These are phyloP conservation scores for Coreoperca whiteheadi DNA, from an alignment of 2,113 vertebrate species.

Conservation along the genomic window DNA sequence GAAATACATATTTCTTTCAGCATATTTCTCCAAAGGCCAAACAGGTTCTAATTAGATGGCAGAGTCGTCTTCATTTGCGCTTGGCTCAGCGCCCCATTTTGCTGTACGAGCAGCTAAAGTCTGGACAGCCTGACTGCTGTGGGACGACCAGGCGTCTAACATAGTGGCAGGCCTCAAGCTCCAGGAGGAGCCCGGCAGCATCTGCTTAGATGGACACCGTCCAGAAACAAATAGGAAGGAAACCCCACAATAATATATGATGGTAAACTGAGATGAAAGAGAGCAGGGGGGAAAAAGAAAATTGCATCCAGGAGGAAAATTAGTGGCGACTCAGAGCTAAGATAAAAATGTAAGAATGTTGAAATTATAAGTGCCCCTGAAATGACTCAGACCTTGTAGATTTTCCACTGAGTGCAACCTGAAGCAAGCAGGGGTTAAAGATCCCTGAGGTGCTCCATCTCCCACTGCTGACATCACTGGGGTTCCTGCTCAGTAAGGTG, in stretches of 20 bases:
- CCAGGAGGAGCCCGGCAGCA: conserved; percentile 62
- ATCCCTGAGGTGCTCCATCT: conserved; percentile 51
- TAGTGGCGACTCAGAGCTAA: not conserved
- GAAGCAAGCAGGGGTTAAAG: conserved; percentile 48
- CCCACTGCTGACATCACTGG: conserved; percentile 69
- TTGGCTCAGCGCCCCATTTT: conserved; percentile 38
- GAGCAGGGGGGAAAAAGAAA: not conserved
- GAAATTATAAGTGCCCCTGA: not conserved
- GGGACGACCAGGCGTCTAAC: conserved; percentile 36
- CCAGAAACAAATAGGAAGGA: conserved; percentile 67
- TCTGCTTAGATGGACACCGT: conserved; percentile 69
- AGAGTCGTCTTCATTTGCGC: conserved; percentile 30
- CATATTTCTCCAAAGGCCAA: conserved; percentile 51
- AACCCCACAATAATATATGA: conserved; percentile 44
- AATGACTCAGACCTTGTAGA: not conserved
- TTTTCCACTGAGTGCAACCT: conserved; percentile 13
- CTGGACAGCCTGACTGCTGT: conserved; percentile 41
- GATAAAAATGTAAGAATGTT: not conserved
- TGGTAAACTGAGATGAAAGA: conserved; percentile 48
- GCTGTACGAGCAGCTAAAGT: conserved; percentile 44
- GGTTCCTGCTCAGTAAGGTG: conserved; percentile 67
- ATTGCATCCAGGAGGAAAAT: conserved; percentile 18
- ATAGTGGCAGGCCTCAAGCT: conserved; percentile 46
- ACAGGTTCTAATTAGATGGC: conserved; percentile 54
- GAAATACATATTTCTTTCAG: conserved; percentile 15